A percentile compares a stretch with the other conserved stretches of the same genome.
Evolutionary conservation across 2,797 vertebrate genomes (phyloP).

Genomic region (Fistularia commersonii): DNA sequence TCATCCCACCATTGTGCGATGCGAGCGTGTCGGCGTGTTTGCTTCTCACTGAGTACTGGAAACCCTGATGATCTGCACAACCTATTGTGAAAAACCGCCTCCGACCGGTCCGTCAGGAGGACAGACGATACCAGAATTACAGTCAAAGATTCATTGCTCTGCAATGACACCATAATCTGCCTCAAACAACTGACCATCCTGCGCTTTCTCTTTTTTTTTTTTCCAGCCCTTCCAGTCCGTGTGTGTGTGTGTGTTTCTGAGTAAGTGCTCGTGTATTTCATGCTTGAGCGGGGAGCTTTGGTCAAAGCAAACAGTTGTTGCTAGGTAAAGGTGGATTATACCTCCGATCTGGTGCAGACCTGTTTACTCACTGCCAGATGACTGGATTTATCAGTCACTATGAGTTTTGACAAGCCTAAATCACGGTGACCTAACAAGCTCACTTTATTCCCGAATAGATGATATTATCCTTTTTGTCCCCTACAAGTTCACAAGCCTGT

Average conservation of each 20-base stretch:
- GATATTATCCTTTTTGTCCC: too few species aligned
- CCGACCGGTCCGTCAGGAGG: too few species aligned
- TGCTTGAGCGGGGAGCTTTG: background rate
- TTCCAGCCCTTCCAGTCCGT: constrained; percentile 9
- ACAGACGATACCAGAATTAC: too few species aligned
- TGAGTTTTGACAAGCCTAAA: constrained; percentile 17
- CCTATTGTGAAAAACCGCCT: constrained; percentile 8
- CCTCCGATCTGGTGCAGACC: constrained; percentile 33
- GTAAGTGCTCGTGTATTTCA: constrained; percentile 7
- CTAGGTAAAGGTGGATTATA: constrained; percentile 67
- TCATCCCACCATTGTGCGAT: constrained; percentile 16
- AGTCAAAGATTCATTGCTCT: too few species aligned
- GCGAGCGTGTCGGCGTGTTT: too few species aligned
- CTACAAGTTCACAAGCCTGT: too few species aligned
- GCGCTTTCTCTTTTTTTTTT: too few species aligned
- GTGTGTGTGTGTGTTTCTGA: constrained; percentile 14
- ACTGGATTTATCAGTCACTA: constrained; percentile 26
- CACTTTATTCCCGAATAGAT: constrained; percentile 1
- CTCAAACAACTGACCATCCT: too few species aligned
- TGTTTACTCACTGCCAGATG: constrained; percentile 66
- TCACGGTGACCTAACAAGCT: constrained; percentile 28
- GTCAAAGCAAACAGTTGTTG: constrained; percentile 72
- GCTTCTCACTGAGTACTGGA: constrained; percentile 17
- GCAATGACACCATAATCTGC: too few species aligned
- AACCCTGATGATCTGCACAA: constrained; percentile 9